Conservation (phyloP, 2,797 vertebrate genomes). For the Peromyscus melanophrys region DNA sequence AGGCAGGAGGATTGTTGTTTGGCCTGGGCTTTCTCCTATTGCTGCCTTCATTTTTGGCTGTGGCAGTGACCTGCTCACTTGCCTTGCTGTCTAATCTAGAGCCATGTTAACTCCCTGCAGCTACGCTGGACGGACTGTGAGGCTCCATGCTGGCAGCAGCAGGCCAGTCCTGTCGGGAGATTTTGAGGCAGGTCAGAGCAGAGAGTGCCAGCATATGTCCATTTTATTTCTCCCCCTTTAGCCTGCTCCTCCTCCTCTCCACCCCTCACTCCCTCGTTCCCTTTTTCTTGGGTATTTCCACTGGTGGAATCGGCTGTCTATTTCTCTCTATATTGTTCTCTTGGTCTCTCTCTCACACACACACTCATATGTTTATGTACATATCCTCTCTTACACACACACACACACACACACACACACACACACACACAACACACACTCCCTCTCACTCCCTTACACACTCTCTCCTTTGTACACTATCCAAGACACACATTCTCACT, state of each 20-base stretch:
- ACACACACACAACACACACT: background rate
- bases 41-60: fast-evolving
- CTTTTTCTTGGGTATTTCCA: background rate
- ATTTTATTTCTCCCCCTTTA: background rate
- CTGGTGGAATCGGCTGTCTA: no score
- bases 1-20: background rate
- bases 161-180: background rate
- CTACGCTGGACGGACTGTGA: fast-evolving
- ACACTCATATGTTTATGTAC: background rate
- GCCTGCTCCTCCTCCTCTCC: background rate
- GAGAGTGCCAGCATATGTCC: background rate
- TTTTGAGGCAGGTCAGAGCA: background rate
- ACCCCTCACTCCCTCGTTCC: background rate
- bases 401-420: background rate
- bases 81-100: background rate
- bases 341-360: background rate
- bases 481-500: background rate
- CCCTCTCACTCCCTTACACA: background rate
- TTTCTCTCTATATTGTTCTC: background rate
- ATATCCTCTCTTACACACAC: background rate
- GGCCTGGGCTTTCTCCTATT: fast-evolving
- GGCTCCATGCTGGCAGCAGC: fast-evolving
- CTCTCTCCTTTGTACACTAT: background rate
- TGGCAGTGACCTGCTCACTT: fast-evolving
- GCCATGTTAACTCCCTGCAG: no score